Base-by-base conservation (phyloP, 2,113 vertebrate species). In the Megalops atlanticus region DNA sequence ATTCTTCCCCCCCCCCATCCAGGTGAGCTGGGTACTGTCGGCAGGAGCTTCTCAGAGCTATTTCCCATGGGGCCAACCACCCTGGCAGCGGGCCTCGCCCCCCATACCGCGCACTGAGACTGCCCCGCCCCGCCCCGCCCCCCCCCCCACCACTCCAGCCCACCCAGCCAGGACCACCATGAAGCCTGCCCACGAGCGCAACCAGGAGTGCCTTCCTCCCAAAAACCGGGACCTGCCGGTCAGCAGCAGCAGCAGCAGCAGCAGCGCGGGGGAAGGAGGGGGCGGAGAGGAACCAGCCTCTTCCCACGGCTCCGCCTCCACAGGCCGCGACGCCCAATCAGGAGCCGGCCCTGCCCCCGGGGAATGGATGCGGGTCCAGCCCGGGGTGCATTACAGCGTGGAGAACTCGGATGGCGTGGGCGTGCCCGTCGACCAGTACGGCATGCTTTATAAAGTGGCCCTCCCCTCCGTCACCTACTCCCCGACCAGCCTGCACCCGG, bases 161-260 rank as follows among this genome's bases (percentile, higher is more conserved):
- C 58, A 4, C 58, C 81, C 87, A 86, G 80, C 88, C 76, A 45
- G 77, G 82, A 88, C 89, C 87, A 85, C 89, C 91, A 99, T 99
- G 97, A 96, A 98, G 94, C 95, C 95, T 81, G 95, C 95, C 92
- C 96, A 97, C 89, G 98, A 98, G 91, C 95, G 97, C 82, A 96
- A 96, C 93, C 98, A 99, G 94, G 97, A 98, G 94, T 96, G 96
- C 93, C 96, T 99, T 89, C 97, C 98, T 90, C 97, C 97, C 40
- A 98, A 99, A 94, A 99, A 99, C 91, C 95, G 97, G 86, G 97
- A 99, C 78, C 95, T 97, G 76, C 94, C 93, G 0, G 84, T 94
- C 78, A 92, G 92, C 86, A 95, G 88, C 89, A 92, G 84, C 75
- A 87, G 70, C 39, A 18, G 49, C 8, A n/a, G 58, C 43, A 86